phyloP scores from a whole-genome alignment of 23 tunicate species.

The Halocynthia aurantium region DNA sequence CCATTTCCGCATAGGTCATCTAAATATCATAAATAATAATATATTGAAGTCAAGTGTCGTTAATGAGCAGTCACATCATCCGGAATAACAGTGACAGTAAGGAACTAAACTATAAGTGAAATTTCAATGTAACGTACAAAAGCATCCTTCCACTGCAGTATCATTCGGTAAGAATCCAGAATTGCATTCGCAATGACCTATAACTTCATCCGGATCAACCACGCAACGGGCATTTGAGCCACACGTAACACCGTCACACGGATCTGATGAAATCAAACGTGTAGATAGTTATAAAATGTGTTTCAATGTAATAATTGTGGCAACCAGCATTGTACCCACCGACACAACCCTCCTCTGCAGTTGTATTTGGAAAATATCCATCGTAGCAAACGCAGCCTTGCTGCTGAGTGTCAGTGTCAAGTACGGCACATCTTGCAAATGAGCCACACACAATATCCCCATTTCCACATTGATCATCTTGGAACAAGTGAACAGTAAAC shows the following conservation, averaged over 20 bases:
- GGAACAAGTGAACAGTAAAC: too few relatives aligned
- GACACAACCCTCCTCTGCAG: not conserved
- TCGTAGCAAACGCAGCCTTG: slow-evolving; percentile 1
- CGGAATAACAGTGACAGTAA: too few relatives aligned
- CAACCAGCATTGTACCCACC: not conserved
- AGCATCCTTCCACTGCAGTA: not conserved
- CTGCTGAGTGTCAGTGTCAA: not conserved
- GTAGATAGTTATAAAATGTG: not conserved
- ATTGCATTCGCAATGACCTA: not conserved
- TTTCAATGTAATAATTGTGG: not conserved
- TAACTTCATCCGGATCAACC: not conserved
- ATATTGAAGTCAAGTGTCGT: too few relatives aligned
- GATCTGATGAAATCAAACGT: not conserved
- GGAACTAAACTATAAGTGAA: too few relatives aligned
- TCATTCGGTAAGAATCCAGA: not conserved
- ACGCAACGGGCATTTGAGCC: not conserved
- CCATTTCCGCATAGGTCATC: too few relatives aligned
- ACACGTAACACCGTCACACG: not conserved
- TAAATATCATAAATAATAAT: too few relatives aligned
- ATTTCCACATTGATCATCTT: not conserved
- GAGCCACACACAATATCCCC: not conserved
- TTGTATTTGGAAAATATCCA: not conserved
- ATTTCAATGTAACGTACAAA: too few relatives aligned
- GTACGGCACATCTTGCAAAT: not conserved
- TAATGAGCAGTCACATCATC: too few relatives aligned